A percentile compares a stretch with the other conserved stretches of the same genome.
phyloP scores from a whole-genome alignment of 2,113 vertebrate species.

The Budorcas taxicolor region DNA sequence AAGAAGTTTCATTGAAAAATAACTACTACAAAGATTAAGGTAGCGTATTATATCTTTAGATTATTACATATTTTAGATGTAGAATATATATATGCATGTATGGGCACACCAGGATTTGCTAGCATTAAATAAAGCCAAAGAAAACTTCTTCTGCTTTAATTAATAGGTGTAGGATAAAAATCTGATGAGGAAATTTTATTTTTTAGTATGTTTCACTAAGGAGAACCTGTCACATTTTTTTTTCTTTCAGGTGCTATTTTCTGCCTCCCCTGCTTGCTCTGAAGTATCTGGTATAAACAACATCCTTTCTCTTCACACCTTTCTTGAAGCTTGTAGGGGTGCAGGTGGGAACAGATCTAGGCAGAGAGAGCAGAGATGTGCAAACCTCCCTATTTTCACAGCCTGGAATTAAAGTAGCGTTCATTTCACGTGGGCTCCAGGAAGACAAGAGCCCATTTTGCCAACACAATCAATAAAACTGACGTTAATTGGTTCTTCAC shows the following conservation, averaged over 20 bases:
- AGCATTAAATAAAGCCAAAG: background rate
- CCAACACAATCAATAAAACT: background rate
- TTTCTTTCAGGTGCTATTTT: background rate
- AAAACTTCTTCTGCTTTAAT: background rate
- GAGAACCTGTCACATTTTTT: background rate
- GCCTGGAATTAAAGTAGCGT: background rate
- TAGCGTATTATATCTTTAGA: background rate
- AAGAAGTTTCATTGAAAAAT: background rate
- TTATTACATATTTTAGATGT: background rate
- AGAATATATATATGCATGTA: background rate
- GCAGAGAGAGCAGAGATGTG: background rate
- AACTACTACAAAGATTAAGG: background rate
- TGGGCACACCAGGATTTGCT: background rate
- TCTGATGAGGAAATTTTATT: constrained; percentile 6
- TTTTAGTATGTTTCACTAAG: constrained; percentile 42
- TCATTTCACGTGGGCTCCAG: fast-evolving
- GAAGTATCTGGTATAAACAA: constrained; percentile 21
- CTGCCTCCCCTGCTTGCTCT: background rate
- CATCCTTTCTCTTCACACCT: background rate
- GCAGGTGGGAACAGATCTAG: background rate
- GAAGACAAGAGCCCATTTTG: background rate
- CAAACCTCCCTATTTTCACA: background rate
- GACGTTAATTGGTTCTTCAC: background rate
- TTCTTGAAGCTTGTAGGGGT: background rate
- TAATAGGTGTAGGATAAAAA: background rate